Evolutionary conservation across 2,888 invertebrate species (phyloP).

Genomic region (Acanthosepion pharaonis): DNA sequence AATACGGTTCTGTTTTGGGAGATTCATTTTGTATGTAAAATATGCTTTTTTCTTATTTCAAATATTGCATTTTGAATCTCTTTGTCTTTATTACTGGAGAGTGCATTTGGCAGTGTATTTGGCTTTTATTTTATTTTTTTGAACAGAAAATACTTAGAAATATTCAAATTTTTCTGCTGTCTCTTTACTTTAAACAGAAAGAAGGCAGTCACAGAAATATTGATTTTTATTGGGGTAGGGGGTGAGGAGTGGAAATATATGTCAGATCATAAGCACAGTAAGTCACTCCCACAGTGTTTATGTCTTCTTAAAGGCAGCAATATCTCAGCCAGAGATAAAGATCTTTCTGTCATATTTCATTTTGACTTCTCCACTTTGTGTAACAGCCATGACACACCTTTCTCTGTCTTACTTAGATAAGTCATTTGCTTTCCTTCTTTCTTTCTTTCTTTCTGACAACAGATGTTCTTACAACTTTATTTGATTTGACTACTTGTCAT

Average conservation of each 20-base stretch:
- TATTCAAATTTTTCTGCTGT: background rate
- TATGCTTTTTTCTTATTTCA: too few species aligned
- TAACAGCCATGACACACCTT: background rate
- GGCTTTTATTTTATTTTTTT: background rate
- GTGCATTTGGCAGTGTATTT: too few species aligned
- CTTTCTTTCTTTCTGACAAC: background rate
- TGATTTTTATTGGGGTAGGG: background rate
- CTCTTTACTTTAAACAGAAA: background rate
- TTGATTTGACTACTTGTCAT: slow-evolving; percentile 4
- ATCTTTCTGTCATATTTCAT: background rate
- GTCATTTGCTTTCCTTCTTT: background rate
- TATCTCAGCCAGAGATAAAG: background rate
- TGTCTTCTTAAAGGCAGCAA: background rate
- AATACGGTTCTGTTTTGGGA: too few species aligned
- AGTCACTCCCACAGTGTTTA: background rate
- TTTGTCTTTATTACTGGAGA: too few species aligned
- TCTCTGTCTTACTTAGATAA: background rate
- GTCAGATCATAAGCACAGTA: background rate
- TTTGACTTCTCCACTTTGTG: background rate
- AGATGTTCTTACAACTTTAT: slow-evolving; percentile 11
- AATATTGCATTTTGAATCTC: too few species aligned
- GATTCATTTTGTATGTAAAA: too few species aligned
- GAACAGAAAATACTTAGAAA: background rate
- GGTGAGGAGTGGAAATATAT: background rate
- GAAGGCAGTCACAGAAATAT: background rate